Evolutionary conservation across 2,888 invertebrate genomes (phyloP), one percentile per base, ranked within the genome.

Genomic region (Amphipoea lucens): DNA sequence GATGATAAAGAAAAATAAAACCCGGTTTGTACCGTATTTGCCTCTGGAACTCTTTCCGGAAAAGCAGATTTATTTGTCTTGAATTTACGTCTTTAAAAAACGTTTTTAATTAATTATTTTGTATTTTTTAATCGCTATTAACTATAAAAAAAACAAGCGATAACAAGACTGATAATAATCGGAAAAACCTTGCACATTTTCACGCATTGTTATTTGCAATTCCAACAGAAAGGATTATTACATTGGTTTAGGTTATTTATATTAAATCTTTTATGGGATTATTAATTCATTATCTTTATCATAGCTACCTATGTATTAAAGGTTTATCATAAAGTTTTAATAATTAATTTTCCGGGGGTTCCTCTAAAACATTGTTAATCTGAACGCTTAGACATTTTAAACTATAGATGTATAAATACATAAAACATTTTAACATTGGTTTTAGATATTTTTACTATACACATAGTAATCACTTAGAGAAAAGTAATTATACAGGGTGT

Each of bases 221-320:
- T 82, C 17, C 9, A 23, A 62, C 60, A 11, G 5, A 76, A 69
- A 9, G 77, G 77, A 83, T 80, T 83, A 80, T 76, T 11, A 63
- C 57, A 63, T 82, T 62, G 82, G 62, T 23, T 75, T 65, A 82
- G 17, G 11, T 29, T 36, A 42, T 9, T 40, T 20, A 14, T 3
- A 40, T 2, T 78, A 36, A 54, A 20, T 63, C 0, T 69, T 54
- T 73, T n/a, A 66, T 20, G 68, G 57, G 68, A 81, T 83, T 63
- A 81, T 77, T 63, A 11, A 48, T 77, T 40, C 14, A 51, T 69
- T 69, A 81, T 81, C 83, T 11, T 65, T 48, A 69, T 42, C 62
- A 48, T 2, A 40, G 11, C 42, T 60, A 79, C 74, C 81, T 60
- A 2, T 6, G 20, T 51, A 36, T 36, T 51, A 51, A 51, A 69